phyloP scores from a whole-genome alignment of 2,113 vertebrate genomes.

The Strix uralensis region DNA sequence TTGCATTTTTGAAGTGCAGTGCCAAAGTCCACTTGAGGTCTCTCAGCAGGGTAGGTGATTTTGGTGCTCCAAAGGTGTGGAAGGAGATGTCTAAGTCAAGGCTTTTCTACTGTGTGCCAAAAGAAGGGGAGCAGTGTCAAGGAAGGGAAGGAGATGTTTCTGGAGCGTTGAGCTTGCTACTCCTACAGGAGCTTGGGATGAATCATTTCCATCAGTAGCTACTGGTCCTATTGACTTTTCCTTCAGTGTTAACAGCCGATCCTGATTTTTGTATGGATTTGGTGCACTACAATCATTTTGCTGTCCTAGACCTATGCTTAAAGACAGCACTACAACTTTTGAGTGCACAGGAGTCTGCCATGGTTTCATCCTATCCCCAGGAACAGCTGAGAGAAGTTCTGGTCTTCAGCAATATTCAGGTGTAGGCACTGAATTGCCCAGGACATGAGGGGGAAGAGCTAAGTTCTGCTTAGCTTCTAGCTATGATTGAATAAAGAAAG shows the following conservation, averaged over 20 bases:
- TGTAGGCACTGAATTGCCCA: neutral
- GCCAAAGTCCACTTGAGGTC: neutral
- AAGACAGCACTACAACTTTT: neutral
- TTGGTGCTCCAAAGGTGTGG: neutral
- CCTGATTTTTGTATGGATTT: neutral
- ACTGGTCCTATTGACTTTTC: neutral
- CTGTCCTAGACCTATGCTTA: neutral
- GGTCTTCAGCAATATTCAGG: neutral
- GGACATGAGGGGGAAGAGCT: neutral
- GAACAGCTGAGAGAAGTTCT: neutral
- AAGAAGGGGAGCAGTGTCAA: neutral
- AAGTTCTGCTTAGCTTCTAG: neutral
- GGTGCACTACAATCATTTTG: neutral
- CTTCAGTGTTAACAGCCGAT: neutral
- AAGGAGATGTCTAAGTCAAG: neutral
- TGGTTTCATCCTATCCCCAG: neutral
- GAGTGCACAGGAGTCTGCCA: neutral
- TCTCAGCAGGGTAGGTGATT: neutral
- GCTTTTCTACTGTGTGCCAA: neutral
- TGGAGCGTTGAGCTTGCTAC: neutral
- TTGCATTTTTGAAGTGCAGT: neutral
- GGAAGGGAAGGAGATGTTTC: neutral
- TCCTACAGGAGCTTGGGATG: neutral
- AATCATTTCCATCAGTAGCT: neutral
- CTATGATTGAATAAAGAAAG: neutral